These are phyloP conservation scores for Alviniconcha marisindica DNA, from an alignment of 1,140 invertebrate species.

Conservation along the genomic window DNA sequence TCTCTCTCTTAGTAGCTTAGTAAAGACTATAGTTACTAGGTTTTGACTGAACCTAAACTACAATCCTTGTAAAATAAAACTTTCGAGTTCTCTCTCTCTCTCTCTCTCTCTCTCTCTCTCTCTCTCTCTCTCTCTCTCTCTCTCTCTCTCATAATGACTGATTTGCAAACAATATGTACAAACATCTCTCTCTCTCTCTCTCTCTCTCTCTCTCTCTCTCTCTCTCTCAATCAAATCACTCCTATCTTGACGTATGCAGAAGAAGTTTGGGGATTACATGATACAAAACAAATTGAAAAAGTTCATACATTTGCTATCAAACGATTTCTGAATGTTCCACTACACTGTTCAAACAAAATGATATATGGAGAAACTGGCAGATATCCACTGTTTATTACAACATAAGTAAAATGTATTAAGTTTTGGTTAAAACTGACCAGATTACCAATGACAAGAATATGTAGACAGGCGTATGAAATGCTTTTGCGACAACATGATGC, in stretches of 20 bases:
- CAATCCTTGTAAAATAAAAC: too few species aligned
- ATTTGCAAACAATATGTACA: too few species aligned
- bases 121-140: constrained; percentile 2
- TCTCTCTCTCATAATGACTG: too few species aligned
- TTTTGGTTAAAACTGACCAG: too few species aligned
- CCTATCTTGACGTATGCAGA: too few species aligned
- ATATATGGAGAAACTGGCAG: constrained; percentile 5
- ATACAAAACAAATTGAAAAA: neutral
- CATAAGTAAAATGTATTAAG: too few species aligned
- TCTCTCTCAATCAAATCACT: neutral
- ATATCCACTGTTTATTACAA: constrained; percentile 28
- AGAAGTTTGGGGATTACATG: too few species aligned
- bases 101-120: neutral
- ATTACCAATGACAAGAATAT: too few species aligned
- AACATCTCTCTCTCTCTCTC: constrained; percentile 8
- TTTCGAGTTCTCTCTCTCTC: neutral
- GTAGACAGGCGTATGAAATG: too few species aligned
- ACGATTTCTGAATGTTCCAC: neutral
- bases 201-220: neutral
- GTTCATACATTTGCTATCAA: neutral
- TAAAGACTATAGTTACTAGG: too few species aligned
- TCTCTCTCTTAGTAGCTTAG: neutral
- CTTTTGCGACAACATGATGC: too few species aligned
- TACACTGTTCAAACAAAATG: neutral
- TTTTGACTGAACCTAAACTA: too few species aligned